These are phyloP conservation scores for Baryphthengus martii DNA, from an alignment of 2,113 vertebrate species.

Conservation along the genomic window DNA sequence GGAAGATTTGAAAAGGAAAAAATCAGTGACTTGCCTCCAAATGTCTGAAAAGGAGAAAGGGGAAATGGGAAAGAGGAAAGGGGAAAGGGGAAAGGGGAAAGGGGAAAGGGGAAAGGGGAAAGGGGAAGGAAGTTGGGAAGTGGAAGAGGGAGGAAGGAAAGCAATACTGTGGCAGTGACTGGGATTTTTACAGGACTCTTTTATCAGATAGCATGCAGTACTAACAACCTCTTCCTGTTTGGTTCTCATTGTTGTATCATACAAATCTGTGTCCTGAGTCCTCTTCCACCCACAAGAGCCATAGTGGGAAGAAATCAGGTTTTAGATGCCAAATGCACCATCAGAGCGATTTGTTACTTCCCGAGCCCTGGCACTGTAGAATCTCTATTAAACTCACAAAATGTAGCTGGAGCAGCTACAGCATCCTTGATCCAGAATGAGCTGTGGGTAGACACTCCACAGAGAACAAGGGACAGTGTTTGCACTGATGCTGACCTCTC, in stretches of 20 bases:
- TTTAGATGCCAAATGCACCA: slow-evolving; percentile 51
- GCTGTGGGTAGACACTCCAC: neutral
- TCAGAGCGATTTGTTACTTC: slow-evolving; percentile 54
- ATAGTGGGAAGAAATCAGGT: neutral
- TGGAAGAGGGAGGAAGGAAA: neutral
- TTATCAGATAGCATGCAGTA: neutral
- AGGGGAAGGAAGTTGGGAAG: neutral
- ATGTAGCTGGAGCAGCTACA: slow-evolving; percentile 25
- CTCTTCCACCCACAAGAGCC: neutral
- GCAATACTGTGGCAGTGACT: neutral
- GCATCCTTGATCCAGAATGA: slow-evolving; percentile 10
- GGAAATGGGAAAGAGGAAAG: too few species aligned
- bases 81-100: too few species aligned
- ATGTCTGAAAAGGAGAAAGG: neutral
- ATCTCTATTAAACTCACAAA: slow-evolving; percentile 48
- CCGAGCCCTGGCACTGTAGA: slow-evolving; percentile 39
- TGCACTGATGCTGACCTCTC: neutral
- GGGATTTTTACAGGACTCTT: neutral
- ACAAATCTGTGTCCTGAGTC: neutral
- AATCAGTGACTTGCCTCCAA: neutral
- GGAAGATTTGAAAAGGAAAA: neutral
- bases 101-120: too few species aligned
- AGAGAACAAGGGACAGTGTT: neutral
- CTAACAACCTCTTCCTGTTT: neutral
- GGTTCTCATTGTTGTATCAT: neutral